A percentile compares a stretch with the other conserved stretches of the same genome.
These are phyloP conservation scores for Micropterix aruncella DNA, from an alignment of 2,888 invertebrate species.

Conservation along the genomic window DNA sequence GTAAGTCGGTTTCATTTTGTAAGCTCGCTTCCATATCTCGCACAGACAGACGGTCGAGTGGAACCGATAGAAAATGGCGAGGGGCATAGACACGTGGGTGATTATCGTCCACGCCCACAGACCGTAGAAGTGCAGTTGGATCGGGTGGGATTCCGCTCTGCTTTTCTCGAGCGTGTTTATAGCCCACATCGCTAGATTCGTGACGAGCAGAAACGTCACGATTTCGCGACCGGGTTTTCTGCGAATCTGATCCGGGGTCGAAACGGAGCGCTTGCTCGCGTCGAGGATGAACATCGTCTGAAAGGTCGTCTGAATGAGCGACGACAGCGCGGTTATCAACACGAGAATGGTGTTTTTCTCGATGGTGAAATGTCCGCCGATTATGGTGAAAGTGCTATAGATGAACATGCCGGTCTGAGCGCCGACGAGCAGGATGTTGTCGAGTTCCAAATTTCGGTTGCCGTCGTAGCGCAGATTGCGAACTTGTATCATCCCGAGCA, in stretches of 20 bases:
- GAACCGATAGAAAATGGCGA: conserved; percentile 88
- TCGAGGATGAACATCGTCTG: conserved; percentile 88
- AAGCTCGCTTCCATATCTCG: conserved; percentile 93
- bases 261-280: conserved; percentile 73
- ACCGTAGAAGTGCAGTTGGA: conserved; percentile 84
- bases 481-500: conserved; percentile 80
- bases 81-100: conserved; percentile 85
- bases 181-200: conserved; percentile 89
- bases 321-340: conserved; percentile 70
- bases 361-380: conserved; percentile 80
- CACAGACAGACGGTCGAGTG: conserved; percentile 92
- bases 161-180: conserved; percentile 88
- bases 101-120: conserved; percentile 94
- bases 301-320: conserved; percentile 76
- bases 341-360: conserved; percentile 70
- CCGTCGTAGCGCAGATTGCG: conserved; percentile 76
- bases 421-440: conserved; percentile 81
- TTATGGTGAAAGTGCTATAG: conserved; percentile 86
- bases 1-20: conserved; percentile 80
- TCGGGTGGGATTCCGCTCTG: conserved; percentile 80
- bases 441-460: conserved; percentile 66
- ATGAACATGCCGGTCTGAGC: conserved; percentile 92
- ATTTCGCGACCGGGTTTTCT: conserved; percentile 88
- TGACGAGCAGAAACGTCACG: conserved; percentile 80
- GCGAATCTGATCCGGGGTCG: conserved; percentile 66